A percentile compares a stretch with the other conserved stretches of the same genome.
Conservation (phyloP, 2,888 invertebrate genomes). For the Drosophila ustulata region DNA sequence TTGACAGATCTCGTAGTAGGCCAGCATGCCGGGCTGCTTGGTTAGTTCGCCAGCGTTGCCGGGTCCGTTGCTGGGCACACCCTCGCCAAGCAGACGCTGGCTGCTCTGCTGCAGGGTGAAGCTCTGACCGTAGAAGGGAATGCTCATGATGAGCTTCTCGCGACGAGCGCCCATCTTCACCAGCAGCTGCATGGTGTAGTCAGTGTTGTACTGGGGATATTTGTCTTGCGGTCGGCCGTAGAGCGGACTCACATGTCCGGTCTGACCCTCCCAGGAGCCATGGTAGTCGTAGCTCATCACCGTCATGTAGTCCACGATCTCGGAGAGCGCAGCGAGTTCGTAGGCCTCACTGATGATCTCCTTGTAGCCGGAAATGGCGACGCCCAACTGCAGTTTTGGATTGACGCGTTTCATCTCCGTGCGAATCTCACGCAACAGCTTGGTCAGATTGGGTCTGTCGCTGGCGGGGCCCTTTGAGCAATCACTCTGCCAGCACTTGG, state of each 20-base stretch:
- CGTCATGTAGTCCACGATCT: slow-evolving; percentile 91
- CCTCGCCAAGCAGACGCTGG: slow-evolving; percentile 86
- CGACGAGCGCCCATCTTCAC: slow-evolving; percentile 90
- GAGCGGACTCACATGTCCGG: slow-evolving; percentile 93
- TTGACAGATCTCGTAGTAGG: slow-evolving; percentile 94
- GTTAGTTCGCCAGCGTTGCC: slow-evolving; percentile 93
- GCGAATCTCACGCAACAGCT: slow-evolving; percentile 88
- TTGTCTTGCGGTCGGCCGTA: slow-evolving; percentile 88
- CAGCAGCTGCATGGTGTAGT: slow-evolving; percentile 92
- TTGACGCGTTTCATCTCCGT: slow-evolving; percentile 78
- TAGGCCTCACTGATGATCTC: slow-evolving; percentile 95
- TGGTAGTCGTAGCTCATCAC: slow-evolving; percentile 96
- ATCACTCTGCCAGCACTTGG: slow-evolving; percentile 96
- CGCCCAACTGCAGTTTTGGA: slow-evolving; percentile 89
- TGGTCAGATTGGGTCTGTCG: slow-evolving; percentile 92
- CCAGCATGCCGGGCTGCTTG: slow-evolving; percentile 94
- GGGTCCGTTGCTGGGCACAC: slow-evolving; percentile 89
- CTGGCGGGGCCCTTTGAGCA: slow-evolving; percentile 92
- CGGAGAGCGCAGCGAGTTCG: slow-evolving; percentile 90
- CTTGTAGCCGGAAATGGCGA: slow-evolving; percentile 95
- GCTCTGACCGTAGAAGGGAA: slow-evolving; percentile 95
- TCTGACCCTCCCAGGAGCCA: slow-evolving; percentile 93
- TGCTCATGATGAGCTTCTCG: slow-evolving; percentile 91
- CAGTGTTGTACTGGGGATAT: slow-evolving; percentile 91
- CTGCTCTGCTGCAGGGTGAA: slow-evolving; percentile 87